phyloP scores from a whole-genome alignment of 2,797 vertebrate species.

The Dromococcyx pavoninus region DNA sequence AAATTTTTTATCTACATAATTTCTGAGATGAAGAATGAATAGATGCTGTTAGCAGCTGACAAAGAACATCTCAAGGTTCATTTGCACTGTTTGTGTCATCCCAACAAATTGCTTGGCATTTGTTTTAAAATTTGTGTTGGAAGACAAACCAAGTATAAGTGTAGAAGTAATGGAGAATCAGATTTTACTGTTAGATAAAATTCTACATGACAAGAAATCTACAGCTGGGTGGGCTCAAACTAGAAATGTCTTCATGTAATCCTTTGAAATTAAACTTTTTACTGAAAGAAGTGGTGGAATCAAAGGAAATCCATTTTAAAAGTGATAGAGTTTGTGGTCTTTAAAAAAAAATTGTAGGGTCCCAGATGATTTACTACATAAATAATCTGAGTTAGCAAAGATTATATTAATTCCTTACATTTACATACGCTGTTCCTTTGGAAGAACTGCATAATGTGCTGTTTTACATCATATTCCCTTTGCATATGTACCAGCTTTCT shows the following conservation, averaged over 20 bases:
- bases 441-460: not conserved
- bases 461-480: not conserved
- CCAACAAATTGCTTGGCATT: slow-evolving; percentile 30
- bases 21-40: not conserved
- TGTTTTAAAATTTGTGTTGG: not conserved
- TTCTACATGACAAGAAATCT: slow-evolving; percentile 6
- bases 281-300: slow-evolving; percentile 10
- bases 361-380: not conserved
- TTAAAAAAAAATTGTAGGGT: not conserved
- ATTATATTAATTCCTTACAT: not conserved
- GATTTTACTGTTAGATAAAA: slow-evolving; percentile 13
- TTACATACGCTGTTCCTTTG: not conserved
- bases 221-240: not conserved
- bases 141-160: slow-evolving; percentile 8
- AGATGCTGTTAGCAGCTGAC: not conserved
- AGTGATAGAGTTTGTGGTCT: not conserved
- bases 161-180: not conserved
- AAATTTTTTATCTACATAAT: not conserved
- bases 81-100: slow-evolving; percentile 2
- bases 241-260: not conserved
- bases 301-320: not conserved
- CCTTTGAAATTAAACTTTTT: slow-evolving; percentile 13
- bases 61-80: not conserved
- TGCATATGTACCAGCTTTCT: not conserved
- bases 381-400: not conserved